A percentile compares a stretch with the other conserved stretches of the same genome.
phyloP scores from a whole-genome alignment of 2,113 vertebrate species.

The Thomomys bottae region DNA sequence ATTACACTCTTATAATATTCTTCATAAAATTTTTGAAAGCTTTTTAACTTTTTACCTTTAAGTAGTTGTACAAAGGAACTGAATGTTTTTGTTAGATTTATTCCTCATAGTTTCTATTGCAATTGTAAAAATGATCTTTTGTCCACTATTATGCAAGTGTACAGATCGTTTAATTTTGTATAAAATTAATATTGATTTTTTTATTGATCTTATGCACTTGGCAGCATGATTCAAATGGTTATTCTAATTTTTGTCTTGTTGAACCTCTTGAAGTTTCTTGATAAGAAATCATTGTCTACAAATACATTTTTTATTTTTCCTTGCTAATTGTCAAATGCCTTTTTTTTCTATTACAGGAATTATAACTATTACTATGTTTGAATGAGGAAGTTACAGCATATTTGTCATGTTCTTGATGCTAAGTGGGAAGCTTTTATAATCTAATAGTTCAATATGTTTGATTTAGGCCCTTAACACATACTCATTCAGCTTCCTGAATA shows the following conservation, averaged over 20 bases:
- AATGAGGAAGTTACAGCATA: not conserved
- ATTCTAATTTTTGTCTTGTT: constrained; percentile 5
- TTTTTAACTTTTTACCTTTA: no score
- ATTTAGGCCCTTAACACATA: not conserved
- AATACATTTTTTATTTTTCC: not conserved
- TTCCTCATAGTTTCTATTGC: not conserved
- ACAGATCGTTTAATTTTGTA: not conserved
- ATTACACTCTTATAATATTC: not conserved
- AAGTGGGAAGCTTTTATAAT: not conserved
- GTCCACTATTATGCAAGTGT: not conserved
- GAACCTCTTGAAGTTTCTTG: not conserved
- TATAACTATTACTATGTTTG: not conserved
- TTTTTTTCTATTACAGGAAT: not conserved
- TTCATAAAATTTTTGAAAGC: not conserved
- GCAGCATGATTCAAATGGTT: not conserved
- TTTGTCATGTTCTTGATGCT: not conserved
- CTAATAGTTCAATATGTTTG: not conserved
- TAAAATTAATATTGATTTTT: constrained; percentile 11
- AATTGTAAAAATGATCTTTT: not conserved
- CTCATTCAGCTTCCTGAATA: no score
- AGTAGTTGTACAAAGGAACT: no score
- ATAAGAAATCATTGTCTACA: constrained; percentile 1
- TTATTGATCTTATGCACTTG: not conserved
- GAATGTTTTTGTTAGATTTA: not conserved
- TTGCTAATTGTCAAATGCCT: not conserved